phyloP scores from a whole-genome alignment of 2,888 invertebrate species.

The Ectemnius lituratus region DNA sequence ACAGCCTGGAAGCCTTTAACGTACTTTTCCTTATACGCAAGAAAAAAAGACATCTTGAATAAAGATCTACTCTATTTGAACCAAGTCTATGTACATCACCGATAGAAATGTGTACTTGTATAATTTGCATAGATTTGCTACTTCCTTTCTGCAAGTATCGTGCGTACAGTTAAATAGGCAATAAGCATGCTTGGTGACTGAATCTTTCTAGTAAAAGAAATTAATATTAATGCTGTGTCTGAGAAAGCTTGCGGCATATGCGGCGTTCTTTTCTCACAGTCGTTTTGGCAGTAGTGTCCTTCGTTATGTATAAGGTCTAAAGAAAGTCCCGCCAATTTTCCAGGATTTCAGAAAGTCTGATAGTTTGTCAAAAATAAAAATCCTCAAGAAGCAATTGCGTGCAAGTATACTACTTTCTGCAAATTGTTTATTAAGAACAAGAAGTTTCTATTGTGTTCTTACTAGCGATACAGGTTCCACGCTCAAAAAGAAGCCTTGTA shows the following conservation, averaged over 20 bases:
- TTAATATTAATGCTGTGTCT: conserved; percentile 56
- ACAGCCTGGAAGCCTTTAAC: conserved; percentile 63
- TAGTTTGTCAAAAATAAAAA: conserved; percentile 38
- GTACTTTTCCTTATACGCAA: conserved; percentile 36
- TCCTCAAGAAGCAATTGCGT: conserved; percentile 25
- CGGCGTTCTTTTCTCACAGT: conserved; percentile 22
- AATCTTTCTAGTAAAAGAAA: not conserved
- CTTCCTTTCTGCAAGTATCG: not conserved
- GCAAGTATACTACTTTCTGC: not conserved
- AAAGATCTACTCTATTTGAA: conserved; percentile 49
- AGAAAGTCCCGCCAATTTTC: conserved; percentile 25
- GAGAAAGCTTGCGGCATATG: conserved; percentile 56
- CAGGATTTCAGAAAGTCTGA: conserved; percentile 22
- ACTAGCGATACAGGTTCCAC: too few relatives aligned
- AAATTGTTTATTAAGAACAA: conserved; percentile 2
- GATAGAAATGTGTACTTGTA: conserved; percentile 42
- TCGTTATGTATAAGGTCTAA: conserved; percentile 16
- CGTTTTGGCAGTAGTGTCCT: conserved; percentile 24
- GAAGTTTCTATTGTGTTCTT: not conserved
- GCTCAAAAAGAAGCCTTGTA: too few relatives aligned
- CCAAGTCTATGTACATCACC: conserved; percentile 52
- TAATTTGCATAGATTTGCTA: conserved; percentile 33
- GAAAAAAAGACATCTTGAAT: conserved; percentile 31
- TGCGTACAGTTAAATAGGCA: conserved; percentile 23
- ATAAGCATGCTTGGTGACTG: conserved; percentile 13